Base-by-base conservation (phyloP, 2,888 invertebrate species). In the Apodemia zela region DNA sequence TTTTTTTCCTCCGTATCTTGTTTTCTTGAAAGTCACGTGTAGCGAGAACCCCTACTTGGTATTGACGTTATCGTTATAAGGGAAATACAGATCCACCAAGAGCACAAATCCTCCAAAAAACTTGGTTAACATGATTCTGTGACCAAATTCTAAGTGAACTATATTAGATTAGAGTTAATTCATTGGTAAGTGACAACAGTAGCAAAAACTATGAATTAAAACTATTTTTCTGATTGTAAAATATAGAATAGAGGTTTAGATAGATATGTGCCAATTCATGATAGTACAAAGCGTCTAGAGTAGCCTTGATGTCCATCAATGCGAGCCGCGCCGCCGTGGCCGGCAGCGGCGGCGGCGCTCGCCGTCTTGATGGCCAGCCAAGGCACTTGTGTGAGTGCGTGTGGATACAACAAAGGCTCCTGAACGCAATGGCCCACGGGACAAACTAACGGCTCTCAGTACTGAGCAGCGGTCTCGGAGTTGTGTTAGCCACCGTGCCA, bases 101-200 rank as follows among this genome's bases (percentile, higher is more conserved):
- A 51, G 38, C 59, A 60, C 49, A 49, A 61, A 61, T 61, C 62
- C 51, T 42, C 51, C 13, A 63, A 21, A 63, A 62, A 64, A 72
- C 17, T 76, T 76, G 75, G 77, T 78, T 73, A 74, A 75, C 72
- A 75, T 73, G 67, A 73, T 73, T 73, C 71, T 70, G 72, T 72
- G 70, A 70, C 71, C 72, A 73, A 73, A 70, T 69, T 70, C 67
- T 69, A 65, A 66, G 42, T 71, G 68, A 73, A 77, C 70, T 74
- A 74, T 73, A 81, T 83, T 81, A 84, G 78, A 79, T 78, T 77
- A 78, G 75, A 84, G 87, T 88, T 88, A 87, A 86, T 85, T 74
- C 81, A 84, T 85, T 84, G 80, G 85, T 88, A 87, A 88, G 89
- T 89, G 81, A 89, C 87, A 85, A 87, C 80, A 85, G 82, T 42